These are phyloP conservation scores for Drosophila serrata DNA, from an alignment of 1,140 invertebrate species.

Conservation along the genomic window DNA sequence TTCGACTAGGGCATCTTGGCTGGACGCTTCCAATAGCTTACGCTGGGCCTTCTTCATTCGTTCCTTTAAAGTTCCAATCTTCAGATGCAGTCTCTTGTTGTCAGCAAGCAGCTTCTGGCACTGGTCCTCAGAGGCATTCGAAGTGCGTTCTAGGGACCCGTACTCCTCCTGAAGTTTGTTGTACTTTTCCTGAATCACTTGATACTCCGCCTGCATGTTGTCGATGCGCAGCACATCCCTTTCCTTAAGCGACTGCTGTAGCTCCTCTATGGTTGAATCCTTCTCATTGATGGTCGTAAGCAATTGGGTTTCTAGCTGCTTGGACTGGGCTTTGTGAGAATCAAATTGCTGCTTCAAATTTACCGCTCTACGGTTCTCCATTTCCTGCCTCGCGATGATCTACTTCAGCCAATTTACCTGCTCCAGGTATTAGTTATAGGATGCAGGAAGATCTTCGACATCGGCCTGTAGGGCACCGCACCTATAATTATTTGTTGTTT, in stretches of 20 bases:
- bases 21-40: neutral
- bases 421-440: conserved; percentile 51
- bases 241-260: conserved; percentile 46
- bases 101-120: conserved; percentile 31
- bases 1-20: neutral
- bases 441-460: conserved; percentile 26
- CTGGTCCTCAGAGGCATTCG: conserved; percentile 18
- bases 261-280: conserved; percentile 33
- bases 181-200: conserved; percentile 58
- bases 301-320: conserved; percentile 68
- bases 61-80: conserved; percentile 57
- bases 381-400: conserved; percentile 59
- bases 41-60: conserved; percentile 51
- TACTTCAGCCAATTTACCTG: conserved; percentile 52
- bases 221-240: conserved; percentile 38
- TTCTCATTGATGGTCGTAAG: conserved; percentile 64
- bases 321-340: conserved; percentile 56
- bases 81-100: conserved; percentile 44
- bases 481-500: conserved; percentile 20
- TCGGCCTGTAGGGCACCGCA: conserved; percentile 31
- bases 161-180: conserved; percentile 53
- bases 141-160: conserved; percentile 20
- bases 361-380: conserved; percentile 67
- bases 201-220: conserved; percentile 50
- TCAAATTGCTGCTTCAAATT: conserved; percentile 71